Evolutionary conservation across 2,113 vertebrate genomes (phyloP), one percentile per base, ranked within the genome.

Genomic region (Probosciger aterrimus): DNA sequence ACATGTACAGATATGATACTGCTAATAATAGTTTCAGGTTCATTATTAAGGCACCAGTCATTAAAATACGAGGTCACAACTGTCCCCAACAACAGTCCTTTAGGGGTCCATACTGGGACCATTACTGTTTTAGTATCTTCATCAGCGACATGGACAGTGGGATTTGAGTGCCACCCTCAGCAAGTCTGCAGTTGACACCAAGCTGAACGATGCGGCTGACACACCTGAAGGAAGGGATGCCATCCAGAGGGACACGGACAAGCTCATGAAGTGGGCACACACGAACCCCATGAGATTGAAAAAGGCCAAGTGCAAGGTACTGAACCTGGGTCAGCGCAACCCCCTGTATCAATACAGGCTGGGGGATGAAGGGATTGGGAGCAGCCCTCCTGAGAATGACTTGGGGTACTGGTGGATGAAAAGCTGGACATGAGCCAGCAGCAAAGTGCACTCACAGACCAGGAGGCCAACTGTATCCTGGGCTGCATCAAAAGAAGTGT

Each of bases 381-480:
- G 28, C 33, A 87, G 60, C 35, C 71, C 41, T 50, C 35, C 6
- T 0, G 0, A 60, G 53, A 22, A 59, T 31, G 27, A 65, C 30
- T 3, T 18, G 11, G 15, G 10, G 9, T 41, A 27, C 22, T 14
- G 33, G 6, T 12, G 10, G 30, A 69, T 18, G 43, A 63, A 49
- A 3, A 2, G 37, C 22, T 59, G 49, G 31, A 52, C 53, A 3
- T 0, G 12, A 39, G 17, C 19, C 6, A 3, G n/a, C 6, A 3
- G n/a, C 43, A 41, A 6, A 0, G 2, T 8, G 47, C 3, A 3
- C n/a, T 23, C 0, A 0, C 14, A 87, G 68, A 23, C 67, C 75
- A 52, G 60, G n/a, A 39, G 5, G 23, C 33, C 46, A 33, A 35
- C 33, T 0, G 0, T 7, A 14, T 55, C 28, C 41, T 46, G 41